Evolutionary conservation across 2,888 invertebrate species (phyloP), one percentile per base, ranked within the genome.

Genomic region (Mimumesa dahlbomi): DNA sequence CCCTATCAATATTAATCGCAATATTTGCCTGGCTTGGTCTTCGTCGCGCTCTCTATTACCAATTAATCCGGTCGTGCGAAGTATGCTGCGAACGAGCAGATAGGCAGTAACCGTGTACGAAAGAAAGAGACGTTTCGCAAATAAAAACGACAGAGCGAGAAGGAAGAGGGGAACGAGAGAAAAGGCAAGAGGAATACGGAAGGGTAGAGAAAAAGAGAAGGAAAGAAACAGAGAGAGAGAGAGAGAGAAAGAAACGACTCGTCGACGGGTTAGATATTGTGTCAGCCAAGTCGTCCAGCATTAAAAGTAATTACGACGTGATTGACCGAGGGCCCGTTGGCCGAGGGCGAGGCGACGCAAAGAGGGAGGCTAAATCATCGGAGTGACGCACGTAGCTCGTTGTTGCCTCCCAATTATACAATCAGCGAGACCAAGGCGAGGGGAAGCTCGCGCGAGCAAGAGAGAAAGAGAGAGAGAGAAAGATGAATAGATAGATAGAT

Each of bases 271-370:
- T 88, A 87, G 87, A 87, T 87, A 88, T 88, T 87, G 88, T 87
- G 88, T 88, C 88, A 88, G 88, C 84, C 85, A 85, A 87, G 86
- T 87, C 87, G 88, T 87, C 84, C 85, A 85, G 86, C 88, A 88
- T 88, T 88, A 88, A 87, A 88, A 88, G 88, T 88, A 88, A 88
- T 88, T 88, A 88, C 88, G 88, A 85, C 88, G 88, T 88, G 88
- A 88, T 88, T 88, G 88, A 88, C 88, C 88, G 86, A 85, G 86
- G 84, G 84, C 84, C 82, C 81, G 85, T 79, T 81, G 83, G 84
- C 76, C 76, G 81, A 82, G 83, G 81, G 79, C 74, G 81, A 81
- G 77, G 82, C 75, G 83, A 75, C 73, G 83, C 59, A 79, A 75
- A 77, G 82, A 77, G 85, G 80, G 81, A 77, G 81, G 82, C 82